These are phyloP conservation scores for Liparis tanakae DNA, from an alignment of 2,797 vertebrate genomes.

Conservation along the genomic window DNA sequence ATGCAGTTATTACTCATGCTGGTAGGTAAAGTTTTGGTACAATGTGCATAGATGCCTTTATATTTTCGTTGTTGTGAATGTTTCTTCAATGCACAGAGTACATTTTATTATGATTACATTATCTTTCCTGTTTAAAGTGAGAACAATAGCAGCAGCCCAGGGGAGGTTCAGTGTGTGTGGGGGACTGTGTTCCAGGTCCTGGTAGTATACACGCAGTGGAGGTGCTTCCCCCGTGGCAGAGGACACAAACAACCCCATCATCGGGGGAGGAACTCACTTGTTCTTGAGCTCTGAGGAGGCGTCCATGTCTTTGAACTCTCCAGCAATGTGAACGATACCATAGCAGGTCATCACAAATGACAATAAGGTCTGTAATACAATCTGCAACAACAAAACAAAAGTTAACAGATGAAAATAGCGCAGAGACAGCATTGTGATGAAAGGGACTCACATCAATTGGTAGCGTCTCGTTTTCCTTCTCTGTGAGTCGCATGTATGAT, in stretches of 20 bases:
- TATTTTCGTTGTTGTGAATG: background rate
- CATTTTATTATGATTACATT: background rate
- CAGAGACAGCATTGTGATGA: rapidly evolving
- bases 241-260: conserved; percentile 33
- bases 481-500: conserved; percentile 96
- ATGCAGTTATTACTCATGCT: no score
- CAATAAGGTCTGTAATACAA: conserved; percentile 95
- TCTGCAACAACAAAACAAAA: conserved; percentile 78
- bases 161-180: background rate
- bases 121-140: background rate
- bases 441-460: conserved; percentile 92
- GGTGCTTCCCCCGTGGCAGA: conserved; percentile 24
- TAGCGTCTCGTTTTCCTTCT: conserved; percentile 97
- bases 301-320: conserved; percentile 99
- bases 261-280: conserved; percentile 85
- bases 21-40: no score
- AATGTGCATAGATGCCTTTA: background rate
- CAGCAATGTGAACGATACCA: conserved; percentile 96
- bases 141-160: background rate
- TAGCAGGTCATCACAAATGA: conserved; percentile 96
- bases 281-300: conserved; percentile 98
- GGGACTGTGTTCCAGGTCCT: background rate
- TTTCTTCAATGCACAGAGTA: background rate
- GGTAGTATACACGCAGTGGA: conserved; percentile 12
- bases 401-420: no score